Percentiles rank a stretch among this genome's conserved stretches.
These are phyloP conservation scores for Tragelaphus strepsiceros DNA, from an alignment of 2,113 vertebrate genomes.

Conservation along the genomic window DNA sequence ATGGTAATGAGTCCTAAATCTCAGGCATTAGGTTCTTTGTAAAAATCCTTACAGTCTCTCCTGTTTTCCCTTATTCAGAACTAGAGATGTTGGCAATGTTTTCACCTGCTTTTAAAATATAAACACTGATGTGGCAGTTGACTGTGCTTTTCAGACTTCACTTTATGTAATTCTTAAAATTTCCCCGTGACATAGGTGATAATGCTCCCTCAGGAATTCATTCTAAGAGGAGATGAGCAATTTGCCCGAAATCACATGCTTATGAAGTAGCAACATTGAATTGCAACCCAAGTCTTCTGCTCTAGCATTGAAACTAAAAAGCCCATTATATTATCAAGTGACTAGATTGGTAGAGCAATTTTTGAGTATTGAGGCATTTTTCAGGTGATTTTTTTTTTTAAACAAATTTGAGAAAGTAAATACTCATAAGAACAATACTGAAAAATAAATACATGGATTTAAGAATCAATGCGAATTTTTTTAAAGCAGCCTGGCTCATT, in stretches of 20 bases:
- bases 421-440: conserved; percentile 29
- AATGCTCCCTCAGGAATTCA: conserved; percentile 26
- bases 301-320: conserved; percentile 40
- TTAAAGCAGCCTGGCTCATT: background rate
- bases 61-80: conserved; percentile 28
- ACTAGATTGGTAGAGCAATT: conserved; percentile 14
- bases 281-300: background rate
- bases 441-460: conserved; percentile 34
- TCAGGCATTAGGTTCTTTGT: conserved; percentile 23
- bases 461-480: background rate
- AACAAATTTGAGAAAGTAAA: conserved; percentile 28
- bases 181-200: conserved; percentile 25
- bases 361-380: conserved; percentile 28
- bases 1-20: conserved; percentile 49
- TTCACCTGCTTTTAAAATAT: conserved; percentile 55
- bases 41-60: conserved; percentile 30
- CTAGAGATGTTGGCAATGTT: conserved; percentile 30
- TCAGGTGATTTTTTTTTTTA: background rate
- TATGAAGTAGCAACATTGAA: background rate
- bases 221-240: background rate
- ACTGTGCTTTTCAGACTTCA: conserved; percentile 38
- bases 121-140: conserved; percentile 26
- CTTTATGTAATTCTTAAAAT: conserved; percentile 51
- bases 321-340: conserved; percentile 35
- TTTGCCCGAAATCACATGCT: conserved; percentile 42